Evolutionary conservation across 2,888 invertebrate species (phyloP).

Genomic region (Bruchidius siliquastri): DNA sequence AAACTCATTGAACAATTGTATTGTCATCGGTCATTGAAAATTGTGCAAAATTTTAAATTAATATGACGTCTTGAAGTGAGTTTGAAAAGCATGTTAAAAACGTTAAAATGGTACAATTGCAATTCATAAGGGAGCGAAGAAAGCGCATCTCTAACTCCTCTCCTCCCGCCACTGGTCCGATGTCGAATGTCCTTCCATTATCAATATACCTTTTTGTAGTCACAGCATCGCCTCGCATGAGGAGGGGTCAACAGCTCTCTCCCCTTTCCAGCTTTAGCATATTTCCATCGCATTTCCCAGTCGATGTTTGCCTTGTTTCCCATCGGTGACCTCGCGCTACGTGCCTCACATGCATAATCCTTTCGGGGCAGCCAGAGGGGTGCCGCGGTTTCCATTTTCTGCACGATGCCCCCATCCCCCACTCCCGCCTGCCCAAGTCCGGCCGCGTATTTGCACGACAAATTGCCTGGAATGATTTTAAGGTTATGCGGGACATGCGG

Average conservation of each 20-base stretch:
- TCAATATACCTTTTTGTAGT: background rate
- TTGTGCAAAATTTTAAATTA: too few relatives aligned
- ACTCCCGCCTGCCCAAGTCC: background rate
- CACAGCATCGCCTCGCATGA: background rate
- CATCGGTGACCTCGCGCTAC: background rate
- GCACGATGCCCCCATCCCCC: background rate
- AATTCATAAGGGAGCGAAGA: too few relatives aligned
- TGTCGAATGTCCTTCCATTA: background rate
- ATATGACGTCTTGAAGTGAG: too few relatives aligned
- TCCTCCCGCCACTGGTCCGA: background rate
- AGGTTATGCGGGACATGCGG: background rate
- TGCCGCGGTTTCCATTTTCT: background rate
- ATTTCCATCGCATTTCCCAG: background rate
- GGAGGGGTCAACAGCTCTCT: background rate
- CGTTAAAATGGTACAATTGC: too few relatives aligned
- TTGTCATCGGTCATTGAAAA: too few relatives aligned
- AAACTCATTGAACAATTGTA: too few relatives aligned
- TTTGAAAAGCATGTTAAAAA: too few relatives aligned
- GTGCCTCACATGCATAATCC: background rate
- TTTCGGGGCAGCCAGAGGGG: background rate
- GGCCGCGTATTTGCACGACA: background rate
- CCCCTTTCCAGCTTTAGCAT: background rate
- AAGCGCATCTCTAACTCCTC: too few relatives aligned
- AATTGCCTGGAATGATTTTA: background rate
- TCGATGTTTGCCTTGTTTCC: background rate